phyloP scores from a whole-genome alignment of 1,140 invertebrate species.

The Babylonia areolata region DNA sequence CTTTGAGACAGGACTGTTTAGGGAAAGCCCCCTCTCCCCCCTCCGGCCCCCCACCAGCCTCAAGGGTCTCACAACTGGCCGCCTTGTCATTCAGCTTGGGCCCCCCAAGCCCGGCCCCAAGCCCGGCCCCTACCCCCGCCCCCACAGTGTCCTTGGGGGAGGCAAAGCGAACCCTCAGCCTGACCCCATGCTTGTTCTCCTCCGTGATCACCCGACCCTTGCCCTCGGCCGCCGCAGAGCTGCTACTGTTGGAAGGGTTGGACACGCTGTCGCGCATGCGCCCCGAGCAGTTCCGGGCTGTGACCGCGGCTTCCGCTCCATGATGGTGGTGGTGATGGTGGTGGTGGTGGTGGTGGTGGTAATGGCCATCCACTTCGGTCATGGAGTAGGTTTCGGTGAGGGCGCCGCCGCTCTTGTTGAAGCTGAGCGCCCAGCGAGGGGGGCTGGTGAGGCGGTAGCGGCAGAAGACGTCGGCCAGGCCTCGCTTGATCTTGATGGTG shows the following conservation, averaged over 20 bases:
- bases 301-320: neutral
- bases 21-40: neutral
- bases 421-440: constrained; percentile 33
- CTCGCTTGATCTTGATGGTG: constrained; percentile 72
- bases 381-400: constrained; percentile 44
- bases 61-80: constrained; percentile 19
- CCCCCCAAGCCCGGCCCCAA: no score
- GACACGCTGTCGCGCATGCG: constrained; percentile 39
- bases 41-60: neutral
- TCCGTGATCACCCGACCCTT: constrained; percentile 59
- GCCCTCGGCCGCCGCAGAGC: constrained; percentile 40
- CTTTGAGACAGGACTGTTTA: neutral
- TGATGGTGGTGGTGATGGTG: no score
- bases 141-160: constrained; percentile 52
- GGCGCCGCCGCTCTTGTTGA: constrained; percentile 31
- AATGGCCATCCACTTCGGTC: constrained; percentile 33
- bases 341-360: neutral
- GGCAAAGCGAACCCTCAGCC: constrained; percentile 63
- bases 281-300: constrained; percentile 22
- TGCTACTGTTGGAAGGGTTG: constrained; percentile 49
- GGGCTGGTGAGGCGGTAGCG: constrained; percentile 37
- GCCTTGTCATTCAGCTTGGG: neutral
- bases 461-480: constrained; percentile 64
- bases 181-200: constrained; percentile 66
- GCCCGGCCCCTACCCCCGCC: neutral